Evolutionary conservation across 2,888 invertebrate species (phyloP).

Genomic region (Dysmachus trigonus): DNA sequence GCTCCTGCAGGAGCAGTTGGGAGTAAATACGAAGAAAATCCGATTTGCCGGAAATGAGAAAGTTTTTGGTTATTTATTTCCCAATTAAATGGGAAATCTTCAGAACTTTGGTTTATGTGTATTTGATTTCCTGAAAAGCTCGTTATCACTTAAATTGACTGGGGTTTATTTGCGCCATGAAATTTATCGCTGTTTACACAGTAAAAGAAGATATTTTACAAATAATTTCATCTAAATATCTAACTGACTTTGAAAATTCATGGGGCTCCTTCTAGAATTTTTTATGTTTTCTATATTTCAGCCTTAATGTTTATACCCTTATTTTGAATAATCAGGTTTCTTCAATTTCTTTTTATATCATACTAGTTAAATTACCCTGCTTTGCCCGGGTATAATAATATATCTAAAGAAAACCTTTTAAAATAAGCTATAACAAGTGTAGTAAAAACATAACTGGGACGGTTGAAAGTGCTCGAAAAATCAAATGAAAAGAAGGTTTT

Average conservation of each 20-base stretch:
- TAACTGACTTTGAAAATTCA: neutral
- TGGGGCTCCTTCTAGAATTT: neutral
- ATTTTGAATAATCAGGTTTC: no score
- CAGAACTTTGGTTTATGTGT: neutral
- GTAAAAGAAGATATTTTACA: neutral
- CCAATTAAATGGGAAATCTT: constrained; percentile 19
- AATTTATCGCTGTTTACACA: neutral
- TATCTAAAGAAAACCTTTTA: no score
- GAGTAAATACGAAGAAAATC: constrained; percentile 23
- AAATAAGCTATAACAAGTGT: no score
- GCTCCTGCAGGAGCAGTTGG: neutral
- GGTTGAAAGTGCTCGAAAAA: no score
- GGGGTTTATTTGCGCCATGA: neutral
- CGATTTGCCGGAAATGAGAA: constrained; percentile 17
- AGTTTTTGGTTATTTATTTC: constrained; percentile 29
- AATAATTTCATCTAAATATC: neutral
- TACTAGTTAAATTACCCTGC: no score
- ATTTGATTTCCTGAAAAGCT: neutral
- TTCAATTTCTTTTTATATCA: no score
- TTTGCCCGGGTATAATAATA: no score
- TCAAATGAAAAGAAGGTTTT: no score
- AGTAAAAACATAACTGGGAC: no score
- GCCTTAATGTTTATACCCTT: no score
- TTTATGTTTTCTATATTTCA: neutral
- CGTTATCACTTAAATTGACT: neutral